These are phyloP conservation scores for Eristalis pertinax DNA, from an alignment of 2,888 invertebrate species.

Conservation along the genomic window DNA sequence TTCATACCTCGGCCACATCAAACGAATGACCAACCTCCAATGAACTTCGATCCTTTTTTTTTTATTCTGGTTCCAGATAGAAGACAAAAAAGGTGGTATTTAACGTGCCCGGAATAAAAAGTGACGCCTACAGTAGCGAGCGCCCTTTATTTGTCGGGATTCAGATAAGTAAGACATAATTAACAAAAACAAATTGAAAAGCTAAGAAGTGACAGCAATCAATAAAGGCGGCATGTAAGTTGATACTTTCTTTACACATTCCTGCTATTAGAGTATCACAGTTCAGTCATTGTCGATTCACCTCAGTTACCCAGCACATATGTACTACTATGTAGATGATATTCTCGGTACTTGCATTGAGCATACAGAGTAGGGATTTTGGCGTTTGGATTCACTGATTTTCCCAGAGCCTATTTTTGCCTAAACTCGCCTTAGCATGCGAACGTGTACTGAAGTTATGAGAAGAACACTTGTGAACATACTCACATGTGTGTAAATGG, in stretches of 20 bases:
- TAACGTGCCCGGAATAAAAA: background rate
- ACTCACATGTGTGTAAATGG: background rate
- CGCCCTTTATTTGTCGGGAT: background rate
- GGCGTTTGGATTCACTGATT: background rate
- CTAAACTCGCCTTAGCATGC: background rate
- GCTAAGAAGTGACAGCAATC: background rate
- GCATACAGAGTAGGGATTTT: background rate
- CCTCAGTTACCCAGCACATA: background rate
- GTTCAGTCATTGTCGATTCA: background rate
- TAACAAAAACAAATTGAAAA: background rate
- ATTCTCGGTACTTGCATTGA: background rate
- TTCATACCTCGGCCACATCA: background rate
- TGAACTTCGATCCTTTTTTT: background rate
- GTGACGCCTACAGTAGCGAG: conserved; percentile 1
- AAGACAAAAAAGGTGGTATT: background rate
- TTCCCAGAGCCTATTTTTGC: background rate
- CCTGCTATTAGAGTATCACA: background rate
- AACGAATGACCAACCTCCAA: background rate
- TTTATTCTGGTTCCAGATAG: background rate
- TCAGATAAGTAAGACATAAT: background rate
- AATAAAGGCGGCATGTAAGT: background rate
- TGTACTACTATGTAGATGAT: background rate
- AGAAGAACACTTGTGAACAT: background rate
- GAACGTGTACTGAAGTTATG: background rate
- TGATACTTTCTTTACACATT: background rate